Conservation (phyloP, 2,113 vertebrate genomes). For the Oncorhynchus kisutch region DNA sequence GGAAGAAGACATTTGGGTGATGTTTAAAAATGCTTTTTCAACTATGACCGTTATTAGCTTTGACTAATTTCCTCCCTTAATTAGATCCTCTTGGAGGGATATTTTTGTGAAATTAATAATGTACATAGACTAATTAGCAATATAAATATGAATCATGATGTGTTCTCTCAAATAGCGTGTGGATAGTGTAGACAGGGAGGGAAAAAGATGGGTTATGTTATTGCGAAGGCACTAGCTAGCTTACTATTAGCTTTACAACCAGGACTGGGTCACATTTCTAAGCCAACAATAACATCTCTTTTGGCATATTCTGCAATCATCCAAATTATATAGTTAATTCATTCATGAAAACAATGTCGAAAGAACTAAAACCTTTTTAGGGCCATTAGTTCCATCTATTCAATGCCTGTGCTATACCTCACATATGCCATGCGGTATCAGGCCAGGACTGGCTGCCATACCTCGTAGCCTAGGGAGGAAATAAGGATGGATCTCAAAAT, state of each 20-base stretch:
- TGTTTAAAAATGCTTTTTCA: conserved; percentile 72
- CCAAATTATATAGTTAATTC: too few relatives aligned
- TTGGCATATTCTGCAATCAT: too few relatives aligned
- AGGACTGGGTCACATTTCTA: background rate
- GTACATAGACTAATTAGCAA: conserved; percentile 72
- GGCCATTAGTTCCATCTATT: too few relatives aligned
- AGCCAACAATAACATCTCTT: too few relatives aligned
- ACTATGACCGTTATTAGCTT: conserved; percentile 71
- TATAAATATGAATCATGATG: conserved; percentile 73
- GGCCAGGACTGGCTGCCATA: background rate
- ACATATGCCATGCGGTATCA: too few relatives aligned
- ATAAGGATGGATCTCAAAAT: background rate
- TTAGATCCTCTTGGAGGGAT: conserved; percentile 72
- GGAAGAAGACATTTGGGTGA: conserved; percentile 43
- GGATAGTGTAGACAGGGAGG: background rate
- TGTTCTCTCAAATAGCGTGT: conserved; percentile 45
- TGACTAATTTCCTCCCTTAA: conserved; percentile 75
- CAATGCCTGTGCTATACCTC: too few relatives aligned
- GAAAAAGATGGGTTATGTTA: too few relatives aligned
- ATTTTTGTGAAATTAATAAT: conserved; percentile 76
- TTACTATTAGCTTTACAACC: too few relatives aligned
- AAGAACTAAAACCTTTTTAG: too few relatives aligned
- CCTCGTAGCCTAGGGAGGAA: background rate
- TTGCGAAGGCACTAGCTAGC: too few relatives aligned
- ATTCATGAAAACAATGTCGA: too few relatives aligned